phyloP scores from a whole-genome alignment of 2,797 vertebrate genomes.

The Protonibea diacanthus region DNA sequence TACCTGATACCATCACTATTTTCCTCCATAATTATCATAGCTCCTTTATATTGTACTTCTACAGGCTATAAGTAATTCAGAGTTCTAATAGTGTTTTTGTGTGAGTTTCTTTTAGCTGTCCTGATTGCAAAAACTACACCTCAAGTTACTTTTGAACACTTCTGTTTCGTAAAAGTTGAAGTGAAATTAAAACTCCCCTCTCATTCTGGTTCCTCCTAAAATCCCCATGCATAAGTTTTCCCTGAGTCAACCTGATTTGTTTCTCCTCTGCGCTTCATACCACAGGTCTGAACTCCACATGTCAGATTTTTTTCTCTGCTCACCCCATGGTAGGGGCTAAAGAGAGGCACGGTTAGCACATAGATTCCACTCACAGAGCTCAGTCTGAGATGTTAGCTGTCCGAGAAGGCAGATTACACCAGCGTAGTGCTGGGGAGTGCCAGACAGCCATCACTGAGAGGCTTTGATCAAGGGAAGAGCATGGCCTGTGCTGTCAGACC shows the following conservation, averaged over 20 bases:
- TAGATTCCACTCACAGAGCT: constrained; percentile 80
- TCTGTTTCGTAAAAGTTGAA: constrained; percentile 58
- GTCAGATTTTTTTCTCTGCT: constrained; percentile 77
- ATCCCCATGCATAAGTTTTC: constrained; percentile 68
- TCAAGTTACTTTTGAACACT: constrained; percentile 40
- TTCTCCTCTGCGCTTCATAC: constrained; percentile 70
- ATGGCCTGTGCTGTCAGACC: constrained; percentile 84
- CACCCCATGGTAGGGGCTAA: constrained; percentile 77
- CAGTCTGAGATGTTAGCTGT: constrained; percentile 84
- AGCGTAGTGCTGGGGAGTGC: constrained; percentile 76
- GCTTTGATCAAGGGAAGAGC: constrained; percentile 88
- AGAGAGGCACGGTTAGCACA: constrained; percentile 82
- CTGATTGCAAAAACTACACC: constrained; percentile 5
- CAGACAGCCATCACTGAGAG: constrained; percentile 84
- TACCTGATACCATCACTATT: background rate
- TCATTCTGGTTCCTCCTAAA: constrained; percentile 62
- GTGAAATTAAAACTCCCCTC: constrained; percentile 50
- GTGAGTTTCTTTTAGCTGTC: constrained; percentile 1
- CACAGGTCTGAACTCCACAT: constrained; percentile 74
- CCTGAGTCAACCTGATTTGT: constrained; percentile 82
- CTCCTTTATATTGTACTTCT: constrained; percentile 39
- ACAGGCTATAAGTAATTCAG: constrained; percentile 35
- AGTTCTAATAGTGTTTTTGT: constrained; percentile 43
- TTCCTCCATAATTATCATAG: constrained; percentile 35
- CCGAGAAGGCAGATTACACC: constrained; percentile 87